Evolutionary conservation across 2,797 vertebrate genomes (phyloP).

Genomic region (Kryptopterus vitreolus): DNA sequence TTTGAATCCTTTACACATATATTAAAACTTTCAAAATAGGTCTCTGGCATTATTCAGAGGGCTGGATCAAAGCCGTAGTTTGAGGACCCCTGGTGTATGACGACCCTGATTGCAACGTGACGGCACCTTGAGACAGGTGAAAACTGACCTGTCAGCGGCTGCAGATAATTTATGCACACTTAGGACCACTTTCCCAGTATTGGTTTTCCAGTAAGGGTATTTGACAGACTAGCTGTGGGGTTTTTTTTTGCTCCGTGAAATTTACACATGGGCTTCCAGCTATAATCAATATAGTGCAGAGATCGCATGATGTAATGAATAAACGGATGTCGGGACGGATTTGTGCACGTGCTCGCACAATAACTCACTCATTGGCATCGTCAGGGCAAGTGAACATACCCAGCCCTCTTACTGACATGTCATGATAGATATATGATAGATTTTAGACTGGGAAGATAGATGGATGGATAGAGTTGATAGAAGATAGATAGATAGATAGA

Average conservation of each 20-base stretch:
- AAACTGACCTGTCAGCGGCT: slow-evolving; percentile 9
- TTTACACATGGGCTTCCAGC: neutral
- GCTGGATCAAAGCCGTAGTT: too few relatives aligned
- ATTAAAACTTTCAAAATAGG: too few relatives aligned
- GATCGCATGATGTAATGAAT: neutral
- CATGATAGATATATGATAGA: too few relatives aligned
- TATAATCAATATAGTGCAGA: neutral
- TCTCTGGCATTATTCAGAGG: too few relatives aligned
- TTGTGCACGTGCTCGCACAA: neutral
- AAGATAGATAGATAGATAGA: too few relatives aligned
- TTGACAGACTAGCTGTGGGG: neutral
- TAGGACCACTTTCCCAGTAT: slow-evolving; percentile 17
- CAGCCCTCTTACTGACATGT: neutral
- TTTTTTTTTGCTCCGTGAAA: neutral
- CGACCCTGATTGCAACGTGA: neutral
- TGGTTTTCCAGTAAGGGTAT: slow-evolving; percentile 21
- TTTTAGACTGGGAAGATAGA: too few relatives aligned
- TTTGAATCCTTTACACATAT: too few relatives aligned
- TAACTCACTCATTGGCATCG: neutral
- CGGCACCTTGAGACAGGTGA: neutral
- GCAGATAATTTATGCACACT: slow-evolving; percentile 6
- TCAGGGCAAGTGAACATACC: neutral
- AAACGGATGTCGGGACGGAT: neutral
- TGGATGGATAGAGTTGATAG: too few relatives aligned
- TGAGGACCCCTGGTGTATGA: too few relatives aligned